phyloP scores from a whole-genome alignment of 2,888 invertebrate species.

The Rosalia funebris region DNA sequence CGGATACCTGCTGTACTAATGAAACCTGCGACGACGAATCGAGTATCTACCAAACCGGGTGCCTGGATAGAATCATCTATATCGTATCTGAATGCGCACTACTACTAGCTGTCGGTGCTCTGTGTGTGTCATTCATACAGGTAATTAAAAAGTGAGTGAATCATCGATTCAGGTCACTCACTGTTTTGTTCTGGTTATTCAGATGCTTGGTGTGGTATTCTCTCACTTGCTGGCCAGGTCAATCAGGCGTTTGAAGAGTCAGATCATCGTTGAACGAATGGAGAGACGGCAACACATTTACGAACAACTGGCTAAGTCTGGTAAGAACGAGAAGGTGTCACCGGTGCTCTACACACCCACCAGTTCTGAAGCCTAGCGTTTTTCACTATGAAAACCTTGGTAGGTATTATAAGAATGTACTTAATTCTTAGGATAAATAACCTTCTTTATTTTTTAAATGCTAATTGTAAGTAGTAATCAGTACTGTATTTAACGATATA shows the following conservation, averaged over 20 bases:
- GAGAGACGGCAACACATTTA: conserved; percentile 70
- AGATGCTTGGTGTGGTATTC: conserved; percentile 88
- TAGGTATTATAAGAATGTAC: neutral
- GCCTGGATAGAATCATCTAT: conserved; percentile 43
- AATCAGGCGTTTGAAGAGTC: conserved; percentile 80
- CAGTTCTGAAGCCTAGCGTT: conserved; percentile 44
- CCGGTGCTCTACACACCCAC: conserved; percentile 54
- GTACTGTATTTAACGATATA: too few species aligned
- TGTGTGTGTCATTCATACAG: conserved; percentile 84
- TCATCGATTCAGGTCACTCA: too few species aligned
- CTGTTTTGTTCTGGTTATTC: too few species aligned
- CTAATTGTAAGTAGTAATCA: too few species aligned
- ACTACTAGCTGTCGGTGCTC: conserved; percentile 77
- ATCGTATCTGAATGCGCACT: conserved; percentile 67
- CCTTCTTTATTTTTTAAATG: too few species aligned
- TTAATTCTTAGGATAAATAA: too few species aligned
- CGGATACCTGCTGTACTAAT: conserved; percentile 43
- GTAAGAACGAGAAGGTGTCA: conserved; percentile 48
- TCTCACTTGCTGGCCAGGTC: conserved; percentile 89
- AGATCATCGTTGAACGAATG: conserved; percentile 76
- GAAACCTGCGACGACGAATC: conserved; percentile 26
- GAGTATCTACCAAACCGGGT: conserved; percentile 44
- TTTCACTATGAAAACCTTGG: neutral
- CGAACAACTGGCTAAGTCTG: conserved; percentile 50
- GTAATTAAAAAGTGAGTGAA: conserved; percentile 65